These are phyloP conservation scores for Rhinoraja longicauda DNA, from an alignment of 2,797 vertebrate species.

Conservation along the genomic window DNA sequence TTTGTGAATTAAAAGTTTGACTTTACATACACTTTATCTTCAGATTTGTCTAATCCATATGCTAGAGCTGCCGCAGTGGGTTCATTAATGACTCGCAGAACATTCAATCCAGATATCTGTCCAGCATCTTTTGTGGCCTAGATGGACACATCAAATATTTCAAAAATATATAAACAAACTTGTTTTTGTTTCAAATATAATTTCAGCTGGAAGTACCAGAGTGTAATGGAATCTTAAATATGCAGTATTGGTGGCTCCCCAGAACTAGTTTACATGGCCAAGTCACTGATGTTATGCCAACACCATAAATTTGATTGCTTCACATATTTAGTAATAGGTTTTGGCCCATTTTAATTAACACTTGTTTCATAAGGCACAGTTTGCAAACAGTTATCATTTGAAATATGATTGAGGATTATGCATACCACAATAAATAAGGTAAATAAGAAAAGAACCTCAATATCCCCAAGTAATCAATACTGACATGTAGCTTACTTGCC, in stretches of 20 bases:
- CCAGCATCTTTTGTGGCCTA: conserved; percentile 97
- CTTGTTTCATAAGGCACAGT: background rate
- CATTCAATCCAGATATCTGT: conserved; percentile 88
- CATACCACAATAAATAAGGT: background rate
- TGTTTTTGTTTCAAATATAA: background rate
- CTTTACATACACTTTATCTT: conserved; percentile 83
- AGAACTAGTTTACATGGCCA: background rate
- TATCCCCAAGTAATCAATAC: background rate
- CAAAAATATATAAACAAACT: background rate
- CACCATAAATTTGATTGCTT: background rate
- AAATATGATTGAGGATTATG: background rate
- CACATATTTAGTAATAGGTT: background rate
- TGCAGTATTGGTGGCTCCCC: background rate
- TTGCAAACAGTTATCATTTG: background rate
- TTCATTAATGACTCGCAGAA: conserved; percentile 93
- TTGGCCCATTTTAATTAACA: background rate
- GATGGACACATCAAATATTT: conserved; percentile 3
- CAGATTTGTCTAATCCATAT: conserved; percentile 92
- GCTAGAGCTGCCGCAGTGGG: conserved; percentile 94
- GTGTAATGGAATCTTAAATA: background rate
- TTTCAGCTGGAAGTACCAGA: background rate
- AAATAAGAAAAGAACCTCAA: no score
- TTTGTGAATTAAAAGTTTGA: background rate
- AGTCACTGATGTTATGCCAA: background rate
- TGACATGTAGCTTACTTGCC: background rate